These are phyloP conservation scores for Gnathonemus longibarbis DNA, from an alignment of 2,113 vertebrate species.

Conservation along the genomic window DNA sequence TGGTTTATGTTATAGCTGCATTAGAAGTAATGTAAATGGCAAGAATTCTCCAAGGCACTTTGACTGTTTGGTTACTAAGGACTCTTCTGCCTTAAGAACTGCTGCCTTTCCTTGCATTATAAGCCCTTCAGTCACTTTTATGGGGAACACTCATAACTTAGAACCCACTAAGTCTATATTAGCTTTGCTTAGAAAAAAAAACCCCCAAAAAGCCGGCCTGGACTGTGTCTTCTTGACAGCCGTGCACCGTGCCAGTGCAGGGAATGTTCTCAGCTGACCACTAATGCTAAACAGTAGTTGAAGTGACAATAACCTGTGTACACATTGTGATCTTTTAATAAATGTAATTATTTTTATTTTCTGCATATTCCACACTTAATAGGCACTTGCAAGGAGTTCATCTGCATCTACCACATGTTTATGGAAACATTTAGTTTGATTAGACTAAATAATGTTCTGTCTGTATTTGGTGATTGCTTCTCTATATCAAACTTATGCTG, in stretches of 20 bases:
- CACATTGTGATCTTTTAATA: background rate
- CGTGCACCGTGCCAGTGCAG: constrained; percentile 51
- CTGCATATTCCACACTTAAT: background rate
- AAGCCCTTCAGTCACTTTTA: constrained; percentile 10
- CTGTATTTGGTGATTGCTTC: background rate
- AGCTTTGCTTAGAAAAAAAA: constrained; percentile 32
- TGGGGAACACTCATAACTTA: background rate
- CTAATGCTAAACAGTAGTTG: constrained; percentile 50
- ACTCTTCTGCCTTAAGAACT: background rate
- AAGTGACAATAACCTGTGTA: background rate
- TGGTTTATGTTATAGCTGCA: background rate
- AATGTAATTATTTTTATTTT: background rate
- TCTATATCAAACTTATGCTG: background rate
- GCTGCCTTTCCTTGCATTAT: background rate
- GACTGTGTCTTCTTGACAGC: constrained; percentile 63
- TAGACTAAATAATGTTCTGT: background rate
- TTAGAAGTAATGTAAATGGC: background rate
- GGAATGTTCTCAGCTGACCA: constrained; percentile 48
- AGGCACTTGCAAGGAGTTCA: background rate
- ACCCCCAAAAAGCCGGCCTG: constrained; percentile 30
- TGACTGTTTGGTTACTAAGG: background rate
- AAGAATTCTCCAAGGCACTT: background rate
- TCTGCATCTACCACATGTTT: background rate
- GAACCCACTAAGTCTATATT: background rate
- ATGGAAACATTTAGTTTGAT: background rate